These are phyloP conservation scores for Osmoderma eremita DNA, from an alignment of 2,888 invertebrate genomes.

Conservation along the genomic window DNA sequence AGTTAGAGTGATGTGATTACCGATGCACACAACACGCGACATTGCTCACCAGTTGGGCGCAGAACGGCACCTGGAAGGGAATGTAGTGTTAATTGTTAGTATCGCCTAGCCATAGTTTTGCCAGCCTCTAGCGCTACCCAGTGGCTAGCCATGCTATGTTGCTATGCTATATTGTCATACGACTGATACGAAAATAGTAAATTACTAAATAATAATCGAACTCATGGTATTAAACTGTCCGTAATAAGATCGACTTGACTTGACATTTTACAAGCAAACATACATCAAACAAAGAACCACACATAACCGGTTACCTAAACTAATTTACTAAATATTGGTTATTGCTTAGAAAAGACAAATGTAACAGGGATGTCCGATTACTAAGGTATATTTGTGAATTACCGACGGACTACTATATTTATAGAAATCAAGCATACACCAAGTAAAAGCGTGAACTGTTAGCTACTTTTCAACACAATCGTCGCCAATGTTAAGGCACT, in stretches of 20 bases:
- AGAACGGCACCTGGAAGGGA: slow-evolving; percentile 86
- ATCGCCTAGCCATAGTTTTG: slow-evolving; percentile 62
- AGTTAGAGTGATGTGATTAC: slow-evolving; percentile 84
- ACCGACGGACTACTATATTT: too few relatives aligned
- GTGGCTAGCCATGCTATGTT: slow-evolving; percentile 60
- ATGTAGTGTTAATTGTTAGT: slow-evolving; percentile 67
- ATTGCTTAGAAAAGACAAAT: background rate
- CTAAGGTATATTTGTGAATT: too few relatives aligned
- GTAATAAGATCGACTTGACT: slow-evolving; percentile 12
- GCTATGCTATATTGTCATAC: slow-evolving; percentile 39
- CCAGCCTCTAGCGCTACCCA: slow-evolving; percentile 58
- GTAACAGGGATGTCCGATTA: too few relatives aligned
- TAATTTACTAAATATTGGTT: background rate
- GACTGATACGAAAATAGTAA: slow-evolving; percentile 30
- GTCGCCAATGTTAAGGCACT: too few relatives aligned
- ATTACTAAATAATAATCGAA: slow-evolving; percentile 19
- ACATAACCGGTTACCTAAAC: slow-evolving; percentile 6
- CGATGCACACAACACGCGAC: slow-evolving; percentile 95
- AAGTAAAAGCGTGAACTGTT: too few relatives aligned
- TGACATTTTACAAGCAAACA: slow-evolving; percentile 33
- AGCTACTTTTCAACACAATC: too few relatives aligned
- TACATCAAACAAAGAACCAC: slow-evolving; percentile 33
- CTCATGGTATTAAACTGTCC: slow-evolving; percentile 20
- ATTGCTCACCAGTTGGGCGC: slow-evolving; percentile 95
- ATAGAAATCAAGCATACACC: too few relatives aligned